Evolutionary conservation across 2,888 invertebrate genomes (phyloP), one percentile per base, ranked within the genome.

Genomic region (Torymus tubicola): DNA sequence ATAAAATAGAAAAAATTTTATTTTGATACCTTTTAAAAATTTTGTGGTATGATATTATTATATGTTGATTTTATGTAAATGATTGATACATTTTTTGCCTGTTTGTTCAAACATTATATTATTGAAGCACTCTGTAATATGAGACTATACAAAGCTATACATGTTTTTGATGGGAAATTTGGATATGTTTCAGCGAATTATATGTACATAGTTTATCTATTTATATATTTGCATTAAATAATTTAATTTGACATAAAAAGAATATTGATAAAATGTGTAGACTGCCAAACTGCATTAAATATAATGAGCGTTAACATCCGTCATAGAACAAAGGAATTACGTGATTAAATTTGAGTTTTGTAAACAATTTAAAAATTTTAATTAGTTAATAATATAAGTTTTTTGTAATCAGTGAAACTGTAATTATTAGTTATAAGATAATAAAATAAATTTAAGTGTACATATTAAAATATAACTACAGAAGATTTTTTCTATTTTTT

Each of bases 361-460:
- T 50, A 18, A 67, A 61, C 60, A 60, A 60, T 65, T 65, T 52
- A 68, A 5, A 71, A 65, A 50, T 14, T 4, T 24, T 16, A 52
- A 57, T 55, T 16, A 73, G 50, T 69, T 63, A 21, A 69, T 42
- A 18, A 76, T 42, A 64, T 42, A 8, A 50, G 18, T 75, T 60
- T 78, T 70, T 78, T 78, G n/a, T 72, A 72, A 24, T 53, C n/a
- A 57, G n/a, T 58, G 14, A 71, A 72, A 16, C 31, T 81, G 69
- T 77, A 81, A 76, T 77, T 78, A 55, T 75, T 78, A 42, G 31
- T 72, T 78, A n/a, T 68, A 74, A 53, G 52, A 61, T 78, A 21
- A 55, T 78, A 72, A 65, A 68, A 21, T 73, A 68, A 71, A 78
- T 79, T 78, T 71, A 52, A 82, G 79, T 82, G 79, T 80, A 82